Evolutionary conservation across 2,888 invertebrate genomes (phyloP), one percentile per base, ranked within the genome.

Genomic region (Aleiodes alternator): DNA sequence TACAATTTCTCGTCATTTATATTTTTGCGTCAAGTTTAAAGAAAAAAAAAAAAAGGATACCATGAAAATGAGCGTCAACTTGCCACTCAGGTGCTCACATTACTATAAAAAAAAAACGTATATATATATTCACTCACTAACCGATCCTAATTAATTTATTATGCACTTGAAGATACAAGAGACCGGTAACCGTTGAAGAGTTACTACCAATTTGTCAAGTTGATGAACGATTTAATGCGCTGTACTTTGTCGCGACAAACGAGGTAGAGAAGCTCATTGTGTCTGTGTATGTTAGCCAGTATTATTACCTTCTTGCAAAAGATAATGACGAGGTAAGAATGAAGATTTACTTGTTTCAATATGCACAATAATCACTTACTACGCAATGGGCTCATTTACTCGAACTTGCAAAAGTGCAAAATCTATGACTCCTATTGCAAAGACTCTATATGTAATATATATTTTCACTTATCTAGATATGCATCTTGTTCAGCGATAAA

Each of bases 131-230:
- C 50, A 66, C 59, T 69, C 50, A 6, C 23, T 38, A 23, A 43
- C 43, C 72, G 43, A 29, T 69, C 48, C 50, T 69, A 69, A 74
- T 74, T 74, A 74, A 74, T 74, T 69, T 59, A 74, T 74, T 69
- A 69, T 69, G 59, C 69, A 69, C 69, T 73, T n/a, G 55, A 31
- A 55, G 55, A 69, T 55, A 69, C 69, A 23, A 23, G 57, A 73
- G 57, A 51, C 69, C 16, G 50, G 51, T 51, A 68, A 68, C 29
- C 29, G 51, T 14, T 38, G 31, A 59, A 59, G 57, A 74, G 59
- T 74, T 61, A 74, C 74, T 70, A 64, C 53, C 74, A 70, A 75
- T 75, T 75, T 75, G 70, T 75, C 74, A 64, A 55, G 56, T 23
- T 51, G 64, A 53, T 16, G 38, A 69, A 69, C 69, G 51, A 75